These are phyloP conservation scores for Danio choprae DNA, from an alignment of 2,797 vertebrate species.

Conservation along the genomic window DNA sequence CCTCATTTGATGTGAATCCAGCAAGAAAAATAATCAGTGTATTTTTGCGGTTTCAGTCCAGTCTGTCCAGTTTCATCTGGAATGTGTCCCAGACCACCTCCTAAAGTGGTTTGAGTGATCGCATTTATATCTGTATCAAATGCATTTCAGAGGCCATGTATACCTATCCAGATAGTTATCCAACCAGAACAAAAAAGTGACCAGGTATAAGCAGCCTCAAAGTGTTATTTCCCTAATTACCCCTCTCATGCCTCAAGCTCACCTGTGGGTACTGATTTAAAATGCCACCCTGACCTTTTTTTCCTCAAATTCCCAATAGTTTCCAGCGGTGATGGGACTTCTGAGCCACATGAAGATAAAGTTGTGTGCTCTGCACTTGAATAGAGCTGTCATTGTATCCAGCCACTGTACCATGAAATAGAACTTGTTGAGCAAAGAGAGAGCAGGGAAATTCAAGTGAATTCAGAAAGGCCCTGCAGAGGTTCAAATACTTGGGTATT, in stretches of 20 bases:
- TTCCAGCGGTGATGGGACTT: background rate
- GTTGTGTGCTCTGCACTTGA: slow-evolving; percentile 1
- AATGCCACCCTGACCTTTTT: slow-evolving; percentile 29
- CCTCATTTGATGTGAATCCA: too few relatives aligned
- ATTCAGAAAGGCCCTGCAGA: slow-evolving; percentile 3
- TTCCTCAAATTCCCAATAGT: background rate
- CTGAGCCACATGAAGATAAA: slow-evolving; percentile 23
- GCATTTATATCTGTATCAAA: too few relatives aligned
- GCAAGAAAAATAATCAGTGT: too few relatives aligned
- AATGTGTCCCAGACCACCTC: too few relatives aligned
- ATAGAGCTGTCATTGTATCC: slow-evolving; percentile 25
- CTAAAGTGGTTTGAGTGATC: too few relatives aligned
- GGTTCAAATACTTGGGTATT: slow-evolving; percentile 38
- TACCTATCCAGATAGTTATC: too few relatives aligned
- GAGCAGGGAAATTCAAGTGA: slow-evolving; percentile 38
- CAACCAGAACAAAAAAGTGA: too few relatives aligned
- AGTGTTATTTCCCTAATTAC: slow-evolving; percentile 24
- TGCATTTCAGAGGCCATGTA: too few relatives aligned
- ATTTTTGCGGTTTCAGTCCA: too few relatives aligned
- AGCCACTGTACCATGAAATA: slow-evolving; percentile 52
- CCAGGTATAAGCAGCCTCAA: background rate
- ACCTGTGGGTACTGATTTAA: slow-evolving; percentile 15
- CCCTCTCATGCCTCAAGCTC: slow-evolving; percentile 2
- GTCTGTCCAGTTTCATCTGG: too few relatives aligned
- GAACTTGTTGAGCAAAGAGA: slow-evolving; percentile 38